These are phyloP conservation scores for Neolamprologus falcicula DNA, from an alignment of 2,113 vertebrate species.

Conservation along the genomic window DNA sequence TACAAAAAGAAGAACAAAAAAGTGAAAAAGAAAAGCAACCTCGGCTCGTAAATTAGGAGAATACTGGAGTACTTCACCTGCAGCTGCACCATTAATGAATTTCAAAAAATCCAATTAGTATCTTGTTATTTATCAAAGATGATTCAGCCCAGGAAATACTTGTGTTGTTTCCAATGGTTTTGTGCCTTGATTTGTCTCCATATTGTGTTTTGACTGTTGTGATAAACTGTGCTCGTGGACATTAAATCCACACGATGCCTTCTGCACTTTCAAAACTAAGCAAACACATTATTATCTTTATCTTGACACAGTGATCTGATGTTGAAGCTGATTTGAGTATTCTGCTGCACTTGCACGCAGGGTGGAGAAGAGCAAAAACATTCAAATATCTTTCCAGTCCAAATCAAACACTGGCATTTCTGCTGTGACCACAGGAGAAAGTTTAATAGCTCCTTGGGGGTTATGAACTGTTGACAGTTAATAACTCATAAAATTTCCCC, in stretches of 20 bases:
- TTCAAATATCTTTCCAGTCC: constrained; percentile 59
- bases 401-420: constrained; percentile 89
- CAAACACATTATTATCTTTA: constrained; percentile 44
- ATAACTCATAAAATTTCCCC: constrained; percentile 96
- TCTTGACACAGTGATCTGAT: constrained; percentile 41
- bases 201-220: constrained; percentile 4
- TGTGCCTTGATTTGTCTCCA: neutral
- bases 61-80: neutral
- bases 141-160: neutral
- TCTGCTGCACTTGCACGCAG: constrained; percentile 50
- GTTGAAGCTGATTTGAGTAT: constrained; percentile 14
- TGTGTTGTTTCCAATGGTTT: neutral
- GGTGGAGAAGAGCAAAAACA: constrained; percentile 50
- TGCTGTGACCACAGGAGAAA: constrained; percentile 82
- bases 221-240: constrained; percentile 1
- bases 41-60: neutral
- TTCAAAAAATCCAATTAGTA: neutral
- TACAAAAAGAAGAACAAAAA: neutral
- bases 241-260: constrained; percentile 4
- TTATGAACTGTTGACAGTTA: constrained; percentile 99
- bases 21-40: neutral
- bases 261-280: constrained; percentile 37
- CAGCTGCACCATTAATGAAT: neutral
- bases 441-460: constrained; percentile 92
- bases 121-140: neutral